Evolutionary conservation across 2,888 invertebrate genomes (phyloP).

Genomic region (Dioctria linearis): DNA sequence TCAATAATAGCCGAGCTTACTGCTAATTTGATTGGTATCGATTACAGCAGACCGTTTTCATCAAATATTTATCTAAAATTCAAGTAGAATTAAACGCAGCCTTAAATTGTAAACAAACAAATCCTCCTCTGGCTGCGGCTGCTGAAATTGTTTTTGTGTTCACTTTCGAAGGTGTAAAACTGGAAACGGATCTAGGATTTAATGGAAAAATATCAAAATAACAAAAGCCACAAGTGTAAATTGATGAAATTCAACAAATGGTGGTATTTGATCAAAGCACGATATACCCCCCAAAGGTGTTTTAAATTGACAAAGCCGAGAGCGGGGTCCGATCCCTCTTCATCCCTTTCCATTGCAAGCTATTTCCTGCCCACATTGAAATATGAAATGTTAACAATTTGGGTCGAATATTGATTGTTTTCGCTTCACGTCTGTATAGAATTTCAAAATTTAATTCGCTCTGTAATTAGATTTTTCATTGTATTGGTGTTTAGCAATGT

Average conservation of each 20-base stretch:
- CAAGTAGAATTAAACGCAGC: constrained; percentile 35
- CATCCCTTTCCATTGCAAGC: background rate
- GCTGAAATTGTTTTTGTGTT: background rate
- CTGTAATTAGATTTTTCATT: constrained; percentile 40
- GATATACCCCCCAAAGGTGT: constrained; percentile 9
- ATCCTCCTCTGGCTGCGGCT: constrained; percentile 22
- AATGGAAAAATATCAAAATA: constrained; percentile 38
- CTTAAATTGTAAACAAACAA: constrained; percentile 36
- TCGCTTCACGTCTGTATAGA: constrained; percentile 5
- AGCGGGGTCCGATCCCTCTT: background rate
- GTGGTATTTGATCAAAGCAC: constrained; percentile 36
- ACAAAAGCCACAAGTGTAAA: constrained; percentile 39
- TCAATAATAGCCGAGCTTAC: constrained; percentile 36
- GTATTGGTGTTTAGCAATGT: background rate
- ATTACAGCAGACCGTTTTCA: constrained; percentile 17
- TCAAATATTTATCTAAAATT: constrained; percentile 44
- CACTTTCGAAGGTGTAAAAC: constrained; percentile 34
- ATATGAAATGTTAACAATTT: constrained; percentile 41
- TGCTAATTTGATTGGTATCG: constrained; percentile 47
- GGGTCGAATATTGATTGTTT: constrained; percentile 43
- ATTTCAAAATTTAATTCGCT: constrained; percentile 40
- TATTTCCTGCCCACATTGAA: background rate
- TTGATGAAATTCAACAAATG: constrained; percentile 31
- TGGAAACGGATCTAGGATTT: constrained; percentile 7
- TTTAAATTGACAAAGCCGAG: constrained; percentile 3